A percentile compares a stretch with the other conserved stretches of the same genome.
phyloP scores from a whole-genome alignment of 2,888 invertebrate genomes.

The Selenia dentaria region DNA sequence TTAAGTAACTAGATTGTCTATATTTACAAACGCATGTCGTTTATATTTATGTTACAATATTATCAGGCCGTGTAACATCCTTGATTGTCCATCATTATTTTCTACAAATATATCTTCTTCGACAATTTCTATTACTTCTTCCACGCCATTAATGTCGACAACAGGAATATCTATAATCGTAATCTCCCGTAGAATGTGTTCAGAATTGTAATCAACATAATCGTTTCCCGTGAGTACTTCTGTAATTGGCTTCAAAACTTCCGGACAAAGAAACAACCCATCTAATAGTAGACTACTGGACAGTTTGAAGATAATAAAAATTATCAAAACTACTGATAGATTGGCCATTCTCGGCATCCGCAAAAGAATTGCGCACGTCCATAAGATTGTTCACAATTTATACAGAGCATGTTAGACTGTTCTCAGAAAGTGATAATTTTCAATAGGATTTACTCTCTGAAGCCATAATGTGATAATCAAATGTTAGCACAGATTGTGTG shows the following conservation, averaged over 20 bases:
- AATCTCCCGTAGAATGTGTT: slow-evolving; percentile 35
- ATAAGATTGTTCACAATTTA: slow-evolving; percentile 25
- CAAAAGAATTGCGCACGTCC: slow-evolving; percentile 24
- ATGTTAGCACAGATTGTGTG: slow-evolving; percentile 17
- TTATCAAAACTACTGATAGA: slow-evolving; percentile 41
- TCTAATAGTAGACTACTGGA: slow-evolving; percentile 41
- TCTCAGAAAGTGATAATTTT: slow-evolving; percentile 39
- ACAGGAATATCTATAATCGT: slow-evolving; percentile 28
- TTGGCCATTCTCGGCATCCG: slow-evolving; percentile 51
- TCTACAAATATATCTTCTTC: slow-evolving; percentile 18
- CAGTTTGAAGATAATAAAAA: slow-evolving; percentile 41
- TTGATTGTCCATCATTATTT: slow-evolving; percentile 5
- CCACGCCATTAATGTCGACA: slow-evolving; percentile 14
- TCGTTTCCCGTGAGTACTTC: slow-evolving; percentile 56
- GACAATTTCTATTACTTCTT: slow-evolving; percentile 21
- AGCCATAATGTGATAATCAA: slow-evolving; percentile 17
- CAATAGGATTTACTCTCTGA: slow-evolving; percentile 11
- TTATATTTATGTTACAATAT: no score
- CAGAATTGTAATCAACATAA: slow-evolving; percentile 63
- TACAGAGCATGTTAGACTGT: slow-evolving; percentile 27
- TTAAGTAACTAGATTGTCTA: no score
- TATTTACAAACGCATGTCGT: no score
- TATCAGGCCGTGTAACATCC: no score
- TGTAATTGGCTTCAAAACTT: slow-evolving; percentile 53
- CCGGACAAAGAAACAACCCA: slow-evolving; percentile 60